phyloP scores from a whole-genome alignment of 2,888 invertebrate species.

The Microdon myrmicae region DNA sequence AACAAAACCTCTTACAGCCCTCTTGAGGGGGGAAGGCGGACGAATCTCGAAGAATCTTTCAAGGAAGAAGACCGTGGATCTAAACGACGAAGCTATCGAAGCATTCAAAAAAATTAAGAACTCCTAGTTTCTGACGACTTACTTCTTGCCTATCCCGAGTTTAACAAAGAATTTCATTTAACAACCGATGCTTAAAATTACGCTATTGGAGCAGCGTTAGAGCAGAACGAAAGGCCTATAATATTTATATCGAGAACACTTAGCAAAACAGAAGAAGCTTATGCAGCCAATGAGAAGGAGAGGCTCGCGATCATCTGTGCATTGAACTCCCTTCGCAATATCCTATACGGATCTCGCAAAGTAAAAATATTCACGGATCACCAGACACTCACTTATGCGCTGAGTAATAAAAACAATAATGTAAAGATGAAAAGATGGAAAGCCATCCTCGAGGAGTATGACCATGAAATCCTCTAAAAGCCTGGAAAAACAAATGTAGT shows the following conservation, averaged over 20 bases:
- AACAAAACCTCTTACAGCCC: constrained; percentile 24
- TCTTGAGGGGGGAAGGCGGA: constrained; percentile 24
- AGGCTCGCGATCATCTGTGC: constrained; percentile 17
- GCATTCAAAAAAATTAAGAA: constrained; percentile 17
- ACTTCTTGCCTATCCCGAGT: constrained; percentile 27
- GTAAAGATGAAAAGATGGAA: too few relatives aligned
- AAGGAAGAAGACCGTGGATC: constrained; percentile 3
- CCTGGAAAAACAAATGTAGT: too few relatives aligned
- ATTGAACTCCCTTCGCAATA: constrained; percentile 4
- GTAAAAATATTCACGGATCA: constrained; percentile 33
- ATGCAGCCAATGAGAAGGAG: constrained; percentile 31
- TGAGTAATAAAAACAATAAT: too few relatives aligned
- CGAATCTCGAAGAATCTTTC: constrained; percentile 16
- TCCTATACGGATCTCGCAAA: constrained; percentile 33
- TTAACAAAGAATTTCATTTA: constrained; percentile 25
- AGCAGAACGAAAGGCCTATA: constrained; percentile 14
- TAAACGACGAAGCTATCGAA: constrained; percentile 6
- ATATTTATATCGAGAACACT: constrained; percentile 13
- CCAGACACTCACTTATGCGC: constrained; percentile 32
- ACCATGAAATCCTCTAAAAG: too few relatives aligned
- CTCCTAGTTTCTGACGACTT: constrained; percentile 5
- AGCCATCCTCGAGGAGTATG: too few relatives aligned
- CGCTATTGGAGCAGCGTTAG: constrained; percentile 26
- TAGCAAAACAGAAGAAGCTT: constrained; percentile 24
- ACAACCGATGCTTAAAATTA: constrained; percentile 36